Evolutionary conservation across 1,140 invertebrate genomes (phyloP), one percentile per base, ranked within the genome.

Genomic region (Sinonovacula constricta): DNA sequence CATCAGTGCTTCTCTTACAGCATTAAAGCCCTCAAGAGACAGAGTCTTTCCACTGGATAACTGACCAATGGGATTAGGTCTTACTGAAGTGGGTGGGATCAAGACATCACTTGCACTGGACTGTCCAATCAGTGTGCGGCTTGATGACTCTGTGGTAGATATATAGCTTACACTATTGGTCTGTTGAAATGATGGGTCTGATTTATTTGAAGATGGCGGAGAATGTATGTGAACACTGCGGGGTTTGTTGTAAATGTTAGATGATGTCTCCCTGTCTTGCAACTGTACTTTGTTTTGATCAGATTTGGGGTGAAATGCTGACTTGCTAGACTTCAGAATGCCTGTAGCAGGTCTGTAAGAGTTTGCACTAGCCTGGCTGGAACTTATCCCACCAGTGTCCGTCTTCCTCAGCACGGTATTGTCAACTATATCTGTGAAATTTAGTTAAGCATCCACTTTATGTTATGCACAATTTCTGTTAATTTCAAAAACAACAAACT

Each of bases 351-450:
- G n/a, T n/a, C n/a, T n/a, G n/a, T n/a, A n/a, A n/a, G n/a, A n/a
- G n/a, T n/a, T n/a, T n/a, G n/a, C n/a, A n/a, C n/a, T n/a, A n/a
- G n/a, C n/a, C n/a, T n/a, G n/a, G n/a, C n/a, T n/a, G n/a, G n/a
- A n/a, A n/a, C n/a, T n/a, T n/a, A n/a, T n/a, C n/a, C n/a, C n/a
- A n/a, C n/a, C n/a, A n/a, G n/a, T n/a, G n/a, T n/a, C n/a, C n/a
- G n/a, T n/a, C n/a, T n/a, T n/a, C n/a, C n/a, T n/a, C 31, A 76
- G 30, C 10, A 76, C n/a, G 2, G 72, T 67, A 30, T 76, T 76
- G 33, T 76, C 72, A 1, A 76, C 72, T 39, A 76, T 66, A 62
- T 74, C 71, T 74, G 71, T 54, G 2, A n/a, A 60, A 30, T 31
- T 3, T 12, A 28, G 53, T 71, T 26, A 71, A 71, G 53, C 28